phyloP scores from a whole-genome alignment of 2,113 vertebrate genomes.

The Nyctereutes procyonoides region DNA sequence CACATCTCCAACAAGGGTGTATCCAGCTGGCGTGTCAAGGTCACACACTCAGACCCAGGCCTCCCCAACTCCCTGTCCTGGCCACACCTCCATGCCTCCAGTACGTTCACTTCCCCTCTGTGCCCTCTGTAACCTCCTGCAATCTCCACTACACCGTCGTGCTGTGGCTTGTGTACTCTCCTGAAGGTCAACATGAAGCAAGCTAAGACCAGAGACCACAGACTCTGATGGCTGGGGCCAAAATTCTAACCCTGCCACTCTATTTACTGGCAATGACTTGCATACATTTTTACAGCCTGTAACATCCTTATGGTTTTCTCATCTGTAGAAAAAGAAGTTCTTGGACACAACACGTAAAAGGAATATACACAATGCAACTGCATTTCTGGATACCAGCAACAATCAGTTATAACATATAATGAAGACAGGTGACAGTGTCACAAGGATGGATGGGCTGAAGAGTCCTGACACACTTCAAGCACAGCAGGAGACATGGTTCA shows the following conservation, averaged over 20 bases:
- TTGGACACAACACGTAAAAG: background rate
- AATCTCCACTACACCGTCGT: rapidly evolving
- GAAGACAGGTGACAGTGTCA: background rate
- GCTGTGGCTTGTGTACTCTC: background rate
- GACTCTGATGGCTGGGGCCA: background rate
- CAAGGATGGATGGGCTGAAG: background rate
- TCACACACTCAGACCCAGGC: background rate
- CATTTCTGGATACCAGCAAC: background rate
- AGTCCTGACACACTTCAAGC: background rate
- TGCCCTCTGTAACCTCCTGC: background rate
- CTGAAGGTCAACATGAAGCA: background rate
- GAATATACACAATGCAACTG: background rate
- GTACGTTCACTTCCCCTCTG: background rate
- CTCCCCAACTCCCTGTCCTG: background rate
- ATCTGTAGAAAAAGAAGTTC: background rate
- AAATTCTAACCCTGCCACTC: background rate
- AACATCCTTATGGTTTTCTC: background rate
- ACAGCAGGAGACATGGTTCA: background rate
- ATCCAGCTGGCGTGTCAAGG: background rate
- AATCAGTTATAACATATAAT: background rate
- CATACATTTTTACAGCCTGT: background rate
- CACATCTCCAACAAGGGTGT: background rate
- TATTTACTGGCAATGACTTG: background rate
- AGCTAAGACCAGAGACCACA: background rate
- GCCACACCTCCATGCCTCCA: background rate